phyloP scores from a whole-genome alignment of 2,113 vertebrate species.

The Antechinus flavipes region DNA sequence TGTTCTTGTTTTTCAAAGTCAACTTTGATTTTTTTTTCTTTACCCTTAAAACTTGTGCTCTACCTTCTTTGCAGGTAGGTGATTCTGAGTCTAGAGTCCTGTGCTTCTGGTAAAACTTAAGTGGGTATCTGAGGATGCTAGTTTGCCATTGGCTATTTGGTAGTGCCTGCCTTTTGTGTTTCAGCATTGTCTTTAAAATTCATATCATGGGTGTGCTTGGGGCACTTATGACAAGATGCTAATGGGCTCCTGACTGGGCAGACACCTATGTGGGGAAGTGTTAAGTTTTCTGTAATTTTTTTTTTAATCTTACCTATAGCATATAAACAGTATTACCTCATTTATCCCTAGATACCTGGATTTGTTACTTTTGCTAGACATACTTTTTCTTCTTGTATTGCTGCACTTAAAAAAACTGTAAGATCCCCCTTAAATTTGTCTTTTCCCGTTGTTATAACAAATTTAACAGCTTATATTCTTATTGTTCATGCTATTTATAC shows the following conservation, averaged over 20 bases:
- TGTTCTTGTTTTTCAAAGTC: neutral
- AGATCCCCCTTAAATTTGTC: neutral
- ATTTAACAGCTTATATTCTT: neutral
- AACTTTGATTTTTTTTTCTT: neutral
- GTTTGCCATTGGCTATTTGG: constrained; percentile 64
- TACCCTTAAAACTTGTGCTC: constrained; percentile 28
- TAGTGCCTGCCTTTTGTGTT: constrained; percentile 52
- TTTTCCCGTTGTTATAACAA: too few relatives aligned
- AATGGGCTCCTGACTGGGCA: constrained; percentile 78
- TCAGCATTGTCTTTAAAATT: constrained; percentile 72
- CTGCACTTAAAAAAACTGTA: constrained; percentile 7
- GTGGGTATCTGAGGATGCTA: neutral
- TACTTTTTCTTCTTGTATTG: neutral
- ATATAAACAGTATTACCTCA: constrained; percentile 64
- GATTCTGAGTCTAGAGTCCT: neutral
- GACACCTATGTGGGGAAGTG: constrained; percentile 78
- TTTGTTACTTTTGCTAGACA: neutral
- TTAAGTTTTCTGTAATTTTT: constrained; percentile 75
- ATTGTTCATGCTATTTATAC: neutral
- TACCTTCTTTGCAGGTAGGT: neutral
- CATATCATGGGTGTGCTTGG: constrained; percentile 67
- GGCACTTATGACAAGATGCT: constrained; percentile 78
- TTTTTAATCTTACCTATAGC: constrained; percentile 69
- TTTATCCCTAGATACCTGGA: neutral
- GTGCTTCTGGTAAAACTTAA: neutral